Base-by-base conservation (phyloP, 2,888 invertebrate genomes). In the Drosophila histrio region DNA sequence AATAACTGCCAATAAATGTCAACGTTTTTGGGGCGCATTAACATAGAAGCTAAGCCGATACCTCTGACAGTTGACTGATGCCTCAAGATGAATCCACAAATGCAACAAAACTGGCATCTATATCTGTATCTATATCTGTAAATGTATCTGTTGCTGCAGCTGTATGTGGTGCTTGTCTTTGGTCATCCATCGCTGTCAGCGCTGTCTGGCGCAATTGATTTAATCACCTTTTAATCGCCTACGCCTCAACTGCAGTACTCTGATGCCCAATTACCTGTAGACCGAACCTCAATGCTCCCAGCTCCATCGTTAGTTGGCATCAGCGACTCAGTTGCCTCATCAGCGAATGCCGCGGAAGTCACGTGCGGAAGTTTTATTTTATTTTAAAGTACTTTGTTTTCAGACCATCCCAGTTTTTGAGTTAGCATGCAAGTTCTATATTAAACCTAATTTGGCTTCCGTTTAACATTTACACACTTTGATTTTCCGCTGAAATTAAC, bases 1-100 rank as follows among this genome's bases (percentile, higher is more conserved):
- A 85, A 87, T 84, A 84, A 74, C 84, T 84, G 85, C 61, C 87
- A 87, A 85, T 85, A 84, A 85, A 87, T 79, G 85, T 84, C 85
- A 77, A 65, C 87, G 82, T 72, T 73, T 82, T 85, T 85, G 77
- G 82, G 79, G 72, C 61, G 82, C 87, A 85, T 85, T 85, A 85
- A 85, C 84, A 85, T 85, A 84, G 82, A 70, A 63, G 70, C 79
- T 87, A 79, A 77, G 79, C 81, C 77, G 72, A 84, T 81, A 73
- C 72, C 71, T 74, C 34, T 82, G 86, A 86, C 77, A 79, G 81
- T 53, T 68, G 75, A 73, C 72, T 66, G 67, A 68, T 69, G 69
- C 32, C 53, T 53, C 54, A 56, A 66, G 68, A 56, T 61, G 62
- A 34, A 30, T 44, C 58, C 17, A 21, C 39, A 26, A 36, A 5